Conservation (phyloP, 2,113 vertebrate genomes). For the Camelus bactrianus region DNA sequence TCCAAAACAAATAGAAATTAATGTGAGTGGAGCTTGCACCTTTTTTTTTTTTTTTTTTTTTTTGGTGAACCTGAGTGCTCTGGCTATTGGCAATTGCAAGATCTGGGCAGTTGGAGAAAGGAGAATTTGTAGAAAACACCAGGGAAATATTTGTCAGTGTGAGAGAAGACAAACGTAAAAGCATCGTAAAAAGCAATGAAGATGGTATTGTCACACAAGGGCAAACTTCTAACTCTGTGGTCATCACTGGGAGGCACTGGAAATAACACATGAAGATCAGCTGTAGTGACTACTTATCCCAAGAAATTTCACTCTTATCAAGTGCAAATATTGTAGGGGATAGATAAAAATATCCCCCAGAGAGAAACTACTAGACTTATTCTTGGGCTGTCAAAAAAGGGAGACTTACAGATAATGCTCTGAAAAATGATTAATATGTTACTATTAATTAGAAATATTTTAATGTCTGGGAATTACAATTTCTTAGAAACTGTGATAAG, state of each 20-base stretch:
- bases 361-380: constrained; percentile 27
- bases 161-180: neutral
- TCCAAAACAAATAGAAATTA: constrained; percentile 28
- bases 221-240: neutral
- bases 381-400: constrained; percentile 50
- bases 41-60: constrained; percentile 31
- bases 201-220: neutral
- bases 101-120: neutral
- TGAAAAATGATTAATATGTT: constrained; percentile 48
- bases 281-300: constrained; percentile 4
- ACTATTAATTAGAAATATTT: constrained; percentile 19
- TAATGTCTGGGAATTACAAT: constrained; percentile 28
- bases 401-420: neutral
- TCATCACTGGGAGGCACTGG: neutral
- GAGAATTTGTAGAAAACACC: neutral
- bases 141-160: neutral
- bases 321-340: constrained; percentile 3
- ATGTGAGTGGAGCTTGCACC: neutral
- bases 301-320: constrained; percentile 25
- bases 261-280: neutral
- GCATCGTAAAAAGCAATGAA: neutral
- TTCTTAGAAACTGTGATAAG: neutral
- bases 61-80: constrained; percentile 16
- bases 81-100: neutral
- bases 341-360: neutral